Evolutionary conservation across 2,888 invertebrate species (phyloP).

Genomic region (Drosophila basisetae): DNA sequence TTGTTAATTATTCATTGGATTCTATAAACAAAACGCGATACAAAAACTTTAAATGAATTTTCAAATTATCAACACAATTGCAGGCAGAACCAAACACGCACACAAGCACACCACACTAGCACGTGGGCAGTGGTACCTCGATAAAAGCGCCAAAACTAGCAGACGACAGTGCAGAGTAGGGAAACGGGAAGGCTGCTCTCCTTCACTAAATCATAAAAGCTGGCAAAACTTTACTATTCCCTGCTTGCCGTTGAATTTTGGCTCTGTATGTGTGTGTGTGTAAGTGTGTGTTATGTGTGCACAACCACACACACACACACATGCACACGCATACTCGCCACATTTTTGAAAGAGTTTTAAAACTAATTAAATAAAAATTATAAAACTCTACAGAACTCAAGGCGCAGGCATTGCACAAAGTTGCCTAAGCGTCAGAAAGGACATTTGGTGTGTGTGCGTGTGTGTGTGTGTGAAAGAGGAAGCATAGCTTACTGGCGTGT

Average conservation of each 20-base stretch:
- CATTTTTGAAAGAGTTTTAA: conserved; percentile 76
- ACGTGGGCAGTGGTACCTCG: conserved; percentile 61
- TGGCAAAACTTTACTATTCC: conserved; percentile 71
- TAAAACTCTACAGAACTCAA: conserved; percentile 78
- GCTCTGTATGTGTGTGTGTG: neutral
- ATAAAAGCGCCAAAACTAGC: conserved; percentile 35
- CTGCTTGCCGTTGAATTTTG: conserved; percentile 50
- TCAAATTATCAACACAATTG: conserved; percentile 82
- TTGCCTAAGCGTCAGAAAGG: conserved; percentile 59
- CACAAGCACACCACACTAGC: conserved; percentile 17
- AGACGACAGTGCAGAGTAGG: conserved; percentile 1
- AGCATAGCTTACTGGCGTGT: conserved; percentile 44
- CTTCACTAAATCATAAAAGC: conserved; percentile 76
- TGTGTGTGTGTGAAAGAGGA: conserved; percentile 14
- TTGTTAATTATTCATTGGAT: conserved; percentile 82
- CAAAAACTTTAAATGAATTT: conserved; percentile 83
- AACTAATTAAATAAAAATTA: conserved; percentile 82
- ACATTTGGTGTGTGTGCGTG: conserved; percentile 42
- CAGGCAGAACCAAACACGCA: conserved; percentile 70
- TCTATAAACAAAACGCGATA: conserved; percentile 83
- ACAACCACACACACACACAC: conserved; percentile 21
- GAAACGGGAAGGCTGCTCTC: conserved; percentile 8
- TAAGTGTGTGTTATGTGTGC: conserved; percentile 28
- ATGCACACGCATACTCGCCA: conserved; percentile 32
- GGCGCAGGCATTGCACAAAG: conserved; percentile 63